Evolutionary conservation across 2,888 invertebrate genomes (phyloP).

Genomic region (Adela reaumurella): DNA sequence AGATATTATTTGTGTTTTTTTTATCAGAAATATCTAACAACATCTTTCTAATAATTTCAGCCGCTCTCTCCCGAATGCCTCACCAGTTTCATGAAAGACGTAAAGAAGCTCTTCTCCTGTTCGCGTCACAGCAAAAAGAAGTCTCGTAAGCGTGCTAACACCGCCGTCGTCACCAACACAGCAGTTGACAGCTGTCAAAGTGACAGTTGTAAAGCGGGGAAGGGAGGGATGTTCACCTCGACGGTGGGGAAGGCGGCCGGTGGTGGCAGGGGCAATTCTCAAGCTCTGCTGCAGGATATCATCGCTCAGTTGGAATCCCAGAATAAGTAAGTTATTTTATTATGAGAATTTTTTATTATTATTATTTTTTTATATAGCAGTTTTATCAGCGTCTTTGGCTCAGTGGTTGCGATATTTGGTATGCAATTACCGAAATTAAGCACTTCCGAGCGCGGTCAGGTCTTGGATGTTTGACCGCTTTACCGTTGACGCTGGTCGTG

Average conservation of each 20-base stretch:
- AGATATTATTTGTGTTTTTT: too few species aligned
- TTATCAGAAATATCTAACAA: too few species aligned
- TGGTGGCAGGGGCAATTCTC: conserved; percentile 44
- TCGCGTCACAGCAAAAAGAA: conserved; percentile 30
- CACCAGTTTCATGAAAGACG: conserved; percentile 35
- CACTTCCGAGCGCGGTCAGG: too few species aligned
- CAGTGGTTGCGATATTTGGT: too few species aligned
- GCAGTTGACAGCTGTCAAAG: conserved; percentile 17
- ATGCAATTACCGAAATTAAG: too few species aligned
- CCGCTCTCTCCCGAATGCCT: conserved; percentile 36
- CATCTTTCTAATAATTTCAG: conserved; percentile 24
- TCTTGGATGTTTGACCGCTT: too few species aligned
- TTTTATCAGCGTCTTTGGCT: too few species aligned
- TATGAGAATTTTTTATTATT: neutral
- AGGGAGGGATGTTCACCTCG: conserved; percentile 37
- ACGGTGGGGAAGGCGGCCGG: conserved; percentile 48
- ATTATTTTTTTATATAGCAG: neutral
- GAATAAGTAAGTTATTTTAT: conserved; percentile 53
- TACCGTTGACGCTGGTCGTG: too few species aligned
- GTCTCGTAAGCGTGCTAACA: conserved; percentile 8
- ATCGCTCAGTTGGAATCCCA: conserved; percentile 68
- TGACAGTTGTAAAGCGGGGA: conserved; percentile 17
- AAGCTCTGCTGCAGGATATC: conserved; percentile 64
- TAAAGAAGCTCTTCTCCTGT: conserved; percentile 46
- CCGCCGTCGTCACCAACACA: conserved; percentile 19